These are phyloP conservation scores for Hiodon alosoides DNA, from an alignment of 2,113 vertebrate genomes.

Conservation along the genomic window DNA sequence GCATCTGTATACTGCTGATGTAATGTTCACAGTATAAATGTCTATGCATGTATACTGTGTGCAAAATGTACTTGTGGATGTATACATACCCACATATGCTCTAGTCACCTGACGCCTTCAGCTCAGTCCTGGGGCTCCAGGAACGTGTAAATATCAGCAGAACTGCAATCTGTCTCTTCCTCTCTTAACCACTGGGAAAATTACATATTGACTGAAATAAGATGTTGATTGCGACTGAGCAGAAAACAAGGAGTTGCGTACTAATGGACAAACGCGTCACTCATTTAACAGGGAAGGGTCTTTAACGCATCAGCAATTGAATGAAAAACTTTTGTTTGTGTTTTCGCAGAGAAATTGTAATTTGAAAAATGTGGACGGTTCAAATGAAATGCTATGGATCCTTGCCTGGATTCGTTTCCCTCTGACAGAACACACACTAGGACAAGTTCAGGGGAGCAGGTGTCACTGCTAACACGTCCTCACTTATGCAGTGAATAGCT, in stretches of 20 bases:
- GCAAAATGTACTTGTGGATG: background rate
- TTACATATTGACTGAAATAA: background rate
- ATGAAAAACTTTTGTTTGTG: no score
- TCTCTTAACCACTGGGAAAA: background rate
- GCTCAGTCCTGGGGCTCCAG: slow-evolving; percentile 2
- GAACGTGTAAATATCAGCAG: slow-evolving; percentile 7
- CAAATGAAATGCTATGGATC: no score
- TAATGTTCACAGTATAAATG: background rate
- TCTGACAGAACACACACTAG: no score
- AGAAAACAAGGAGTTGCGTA: background rate
- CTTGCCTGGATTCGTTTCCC: no score
- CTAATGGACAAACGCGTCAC: no score
- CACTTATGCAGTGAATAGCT: no score
- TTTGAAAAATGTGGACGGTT: no score
- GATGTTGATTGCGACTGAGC: background rate
- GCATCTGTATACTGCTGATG: background rate
- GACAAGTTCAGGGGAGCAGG: no score
- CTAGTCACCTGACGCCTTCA: slow-evolving; percentile 1
- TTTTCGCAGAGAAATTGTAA: no score
- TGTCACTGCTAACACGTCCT: no score
- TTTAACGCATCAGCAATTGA: no score
- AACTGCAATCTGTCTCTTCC: background rate
- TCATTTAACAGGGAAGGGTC: no score
- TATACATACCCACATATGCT: background rate
- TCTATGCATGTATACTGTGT: background rate